Percentiles rank a stretch among this genome's conserved stretches.
phyloP scores from a whole-genome alignment of 2,888 invertebrate species.

The Dicycla oo region DNA sequence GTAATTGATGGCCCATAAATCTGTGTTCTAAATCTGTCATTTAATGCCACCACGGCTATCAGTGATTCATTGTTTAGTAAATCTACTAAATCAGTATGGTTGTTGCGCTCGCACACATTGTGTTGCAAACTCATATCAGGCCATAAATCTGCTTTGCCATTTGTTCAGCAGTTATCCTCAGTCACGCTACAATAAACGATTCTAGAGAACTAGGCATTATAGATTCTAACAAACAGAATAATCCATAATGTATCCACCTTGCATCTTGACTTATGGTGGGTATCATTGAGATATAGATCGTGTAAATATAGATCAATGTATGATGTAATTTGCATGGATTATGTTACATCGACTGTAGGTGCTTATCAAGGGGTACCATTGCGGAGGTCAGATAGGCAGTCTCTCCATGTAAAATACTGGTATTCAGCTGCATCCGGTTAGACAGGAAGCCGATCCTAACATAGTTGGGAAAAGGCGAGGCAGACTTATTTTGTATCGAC shows the following conservation, averaged over 20 bases:
- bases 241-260: conserved; percentile 6
- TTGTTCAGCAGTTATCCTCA: background rate
- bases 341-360: background rate
- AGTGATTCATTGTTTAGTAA: conserved; percentile 56
- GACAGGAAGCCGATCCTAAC: background rate
- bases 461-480: background rate
- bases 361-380: background rate
- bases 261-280: background rate
- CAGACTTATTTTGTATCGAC: background rate
- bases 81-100: conserved; percentile 36
- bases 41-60: conserved; percentile 32
- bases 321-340: conserved; percentile 4
- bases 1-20: conserved; percentile 46
- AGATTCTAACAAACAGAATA: background rate
- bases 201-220: background rate
- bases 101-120: conserved; percentile 26
- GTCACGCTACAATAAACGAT: conserved; percentile 17
- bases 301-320: background rate
- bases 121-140: conserved; percentile 19
- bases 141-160: conserved; percentile 26
- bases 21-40: conserved; percentile 41
- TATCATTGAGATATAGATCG: background rate
- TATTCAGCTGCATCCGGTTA: background rate
- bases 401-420: background rate
- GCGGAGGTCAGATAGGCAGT: background rate